Conservation (phyloP, 1,140 invertebrate genomes). For the Drosophila novamexicana region DNA sequence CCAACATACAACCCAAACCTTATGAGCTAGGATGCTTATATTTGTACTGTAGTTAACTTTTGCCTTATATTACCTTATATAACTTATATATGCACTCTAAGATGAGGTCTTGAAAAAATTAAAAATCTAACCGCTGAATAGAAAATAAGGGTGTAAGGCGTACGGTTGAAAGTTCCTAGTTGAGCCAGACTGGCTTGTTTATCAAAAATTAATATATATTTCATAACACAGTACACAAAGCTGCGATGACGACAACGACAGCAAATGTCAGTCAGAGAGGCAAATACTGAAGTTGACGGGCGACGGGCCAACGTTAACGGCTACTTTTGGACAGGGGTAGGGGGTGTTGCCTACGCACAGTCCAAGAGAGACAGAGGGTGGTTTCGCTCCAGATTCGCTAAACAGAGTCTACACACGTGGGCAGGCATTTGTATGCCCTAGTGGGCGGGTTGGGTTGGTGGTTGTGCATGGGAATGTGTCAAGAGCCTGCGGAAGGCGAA, state of each 20-base stretch:
- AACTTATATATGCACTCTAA: too few relatives aligned
- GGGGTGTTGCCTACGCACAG: background rate
- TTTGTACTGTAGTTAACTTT: too few relatives aligned
- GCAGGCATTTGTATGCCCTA: conserved; percentile 7
- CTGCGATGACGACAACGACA: conserved; percentile 34
- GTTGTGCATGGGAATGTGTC: conserved; percentile 59
- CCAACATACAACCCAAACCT: too few relatives aligned
- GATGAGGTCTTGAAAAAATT: too few relatives aligned
- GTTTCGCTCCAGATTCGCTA: conserved; percentile 16
- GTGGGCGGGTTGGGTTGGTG: background rate
- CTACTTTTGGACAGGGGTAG: conserved; percentile 2
- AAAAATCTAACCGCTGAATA: too few relatives aligned
- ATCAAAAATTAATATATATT: conserved; percentile 4
- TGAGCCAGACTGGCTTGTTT: too few relatives aligned
- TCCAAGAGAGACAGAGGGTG: conserved; percentile 28
- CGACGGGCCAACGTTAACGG: conserved; percentile 2
- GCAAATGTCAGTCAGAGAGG: conserved; percentile 15
- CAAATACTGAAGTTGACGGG: conserved; percentile 23
- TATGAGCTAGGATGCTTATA: too few relatives aligned
- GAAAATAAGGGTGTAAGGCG: too few relatives aligned
- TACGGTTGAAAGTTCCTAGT: too few relatives aligned
- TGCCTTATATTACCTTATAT: too few relatives aligned
- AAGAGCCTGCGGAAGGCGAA: conserved; percentile 28
- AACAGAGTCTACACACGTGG: conserved; percentile 36
- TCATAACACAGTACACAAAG: conserved; percentile 7